These are phyloP conservation scores for Macrosiphum euphorbiae DNA, from an alignment of 2,888 invertebrate genomes.

Conservation along the genomic window DNA sequence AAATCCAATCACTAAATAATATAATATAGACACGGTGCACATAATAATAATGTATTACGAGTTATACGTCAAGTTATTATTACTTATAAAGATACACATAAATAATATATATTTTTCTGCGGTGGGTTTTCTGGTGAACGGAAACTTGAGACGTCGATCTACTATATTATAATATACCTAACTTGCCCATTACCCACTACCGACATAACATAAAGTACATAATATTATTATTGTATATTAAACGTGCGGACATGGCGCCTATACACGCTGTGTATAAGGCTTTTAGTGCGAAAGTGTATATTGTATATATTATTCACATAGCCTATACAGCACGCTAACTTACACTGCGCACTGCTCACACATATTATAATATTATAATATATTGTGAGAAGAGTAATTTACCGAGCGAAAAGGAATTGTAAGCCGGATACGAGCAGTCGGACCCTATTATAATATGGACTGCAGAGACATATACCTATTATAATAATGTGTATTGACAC, in stretches of 20 bases:
- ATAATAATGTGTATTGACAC: background rate
- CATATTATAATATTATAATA: too few species aligned
- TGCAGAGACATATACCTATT: background rate
- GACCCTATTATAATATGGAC: background rate
- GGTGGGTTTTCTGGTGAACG: conserved; percentile 29
- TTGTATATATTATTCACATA: too few species aligned
- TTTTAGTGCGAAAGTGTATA: too few species aligned
- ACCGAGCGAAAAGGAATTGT: background rate
- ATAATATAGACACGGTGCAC: conserved; percentile 35
- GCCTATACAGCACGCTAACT: too few species aligned
- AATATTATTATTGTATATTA: background rate
- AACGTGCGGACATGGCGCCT: too few species aligned
- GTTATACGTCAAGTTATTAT: background rate
- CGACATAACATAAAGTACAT: background rate
- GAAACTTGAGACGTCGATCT: background rate
- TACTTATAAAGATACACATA: background rate
- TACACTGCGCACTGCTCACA: too few species aligned
- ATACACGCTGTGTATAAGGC: too few species aligned
- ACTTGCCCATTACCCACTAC: too few species aligned
- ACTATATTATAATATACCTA: too few species aligned
- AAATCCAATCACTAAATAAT: conserved; percentile 31
- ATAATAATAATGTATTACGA: background rate
- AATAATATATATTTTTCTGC: too few species aligned
- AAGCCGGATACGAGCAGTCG: background rate
- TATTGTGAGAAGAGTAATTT: background rate